A percentile compares a stretch with the other conserved stretches of the same genome.
These are phyloP conservation scores for Dendrolimus houi DNA, from an alignment of 2,888 invertebrate genomes.

Conservation along the genomic window DNA sequence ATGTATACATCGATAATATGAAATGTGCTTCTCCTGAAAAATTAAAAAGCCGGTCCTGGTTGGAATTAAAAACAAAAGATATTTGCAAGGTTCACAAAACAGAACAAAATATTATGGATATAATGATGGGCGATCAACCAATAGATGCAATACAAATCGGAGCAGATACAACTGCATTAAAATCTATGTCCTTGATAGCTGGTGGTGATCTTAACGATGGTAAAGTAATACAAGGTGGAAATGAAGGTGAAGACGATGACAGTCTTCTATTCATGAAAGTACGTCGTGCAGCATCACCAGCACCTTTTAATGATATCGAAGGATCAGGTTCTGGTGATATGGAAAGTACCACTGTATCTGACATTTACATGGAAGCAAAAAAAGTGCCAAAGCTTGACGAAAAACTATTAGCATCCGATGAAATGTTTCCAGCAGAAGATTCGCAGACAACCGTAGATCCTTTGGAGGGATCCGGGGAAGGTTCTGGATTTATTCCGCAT, in stretches of 20 bases:
- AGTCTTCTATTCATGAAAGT: slow-evolving; percentile 55
- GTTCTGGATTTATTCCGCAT: slow-evolving; percentile 40
- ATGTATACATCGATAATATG: slow-evolving; percentile 72
- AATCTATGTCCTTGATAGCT: slow-evolving; percentile 50
- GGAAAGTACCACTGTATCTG: slow-evolving; percentile 61
- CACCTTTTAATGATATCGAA: slow-evolving; percentile 38
- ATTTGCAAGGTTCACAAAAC: slow-evolving; percentile 63
- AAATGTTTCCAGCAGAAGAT: slow-evolving; percentile 34
- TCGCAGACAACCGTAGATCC: slow-evolving; percentile 44
- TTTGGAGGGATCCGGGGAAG: slow-evolving; percentile 56
- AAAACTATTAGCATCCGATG: slow-evolving; percentile 31
- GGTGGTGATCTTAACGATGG: slow-evolving; percentile 58
- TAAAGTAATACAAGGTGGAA: slow-evolving; percentile 44
- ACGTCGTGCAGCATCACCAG: slow-evolving; percentile 29
- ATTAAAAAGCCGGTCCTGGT: slow-evolving; percentile 70
- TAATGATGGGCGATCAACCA: slow-evolving; percentile 81
- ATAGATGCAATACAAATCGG: slow-evolving; percentile 52
- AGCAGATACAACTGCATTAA: slow-evolving; percentile 50
- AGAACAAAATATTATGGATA: slow-evolving; percentile 59
- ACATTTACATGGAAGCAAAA: slow-evolving; percentile 34
- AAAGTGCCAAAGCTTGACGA: slow-evolving; percentile 20
- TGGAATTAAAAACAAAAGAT: slow-evolving; percentile 74
- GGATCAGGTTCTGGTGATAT: slow-evolving; percentile 54
- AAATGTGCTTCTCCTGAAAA: slow-evolving; percentile 73
- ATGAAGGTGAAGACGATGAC: slow-evolving; percentile 52